Base-by-base conservation (phyloP, 2,113 vertebrate genomes). In the Silurus glanis region DNA sequence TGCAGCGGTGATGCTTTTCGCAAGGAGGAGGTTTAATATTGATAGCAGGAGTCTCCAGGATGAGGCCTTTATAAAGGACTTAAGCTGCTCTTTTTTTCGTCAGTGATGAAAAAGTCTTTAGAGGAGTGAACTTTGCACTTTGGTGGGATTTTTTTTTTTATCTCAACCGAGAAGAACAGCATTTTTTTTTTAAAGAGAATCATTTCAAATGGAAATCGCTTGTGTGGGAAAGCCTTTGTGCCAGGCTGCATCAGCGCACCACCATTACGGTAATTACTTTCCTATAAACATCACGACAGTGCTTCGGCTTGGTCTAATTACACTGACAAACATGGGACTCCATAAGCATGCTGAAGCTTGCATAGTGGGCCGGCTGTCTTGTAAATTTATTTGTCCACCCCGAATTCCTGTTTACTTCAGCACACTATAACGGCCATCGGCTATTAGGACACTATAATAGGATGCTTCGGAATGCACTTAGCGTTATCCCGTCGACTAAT, bases 401-500 rank as follows among this genome's bases (percentile, higher is more conserved):
- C 49, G 64, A 83, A 55, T 0, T 51, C n/a, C 21, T 56, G 23
- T 82, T 86, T 79, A 64, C 1, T 14, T n/a, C 23, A 67, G 25
- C 37, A 67, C 53, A 58, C 56, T 67, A 45, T 23, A 45, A 74
- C 7, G 3, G 6, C 51, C 25, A n/a, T 0, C 81, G 56, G 67
- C 21, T 49, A 61, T 28, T 13, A 37, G 61, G 25, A 55, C 7
- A 47, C 19, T 53, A 37, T 37, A 69, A 67, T 69, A 83, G n/a
- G 45, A 84, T 17, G 74, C 79, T 25, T 87, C 37, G 81, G 10
- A 83, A 76, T 58, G 53, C 28, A 51, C 25, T 79, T 86, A 69
- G 51, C 51, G n/a, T 0, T 2, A 79, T 78, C 47, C 10, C 55
- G 28, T 72, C 37, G 53, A 62, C 61, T 66, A 61, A 51, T 23